Conservation (phyloP, 2,797 vertebrate species). For the Cryptoblepharus egeriae region DNA sequence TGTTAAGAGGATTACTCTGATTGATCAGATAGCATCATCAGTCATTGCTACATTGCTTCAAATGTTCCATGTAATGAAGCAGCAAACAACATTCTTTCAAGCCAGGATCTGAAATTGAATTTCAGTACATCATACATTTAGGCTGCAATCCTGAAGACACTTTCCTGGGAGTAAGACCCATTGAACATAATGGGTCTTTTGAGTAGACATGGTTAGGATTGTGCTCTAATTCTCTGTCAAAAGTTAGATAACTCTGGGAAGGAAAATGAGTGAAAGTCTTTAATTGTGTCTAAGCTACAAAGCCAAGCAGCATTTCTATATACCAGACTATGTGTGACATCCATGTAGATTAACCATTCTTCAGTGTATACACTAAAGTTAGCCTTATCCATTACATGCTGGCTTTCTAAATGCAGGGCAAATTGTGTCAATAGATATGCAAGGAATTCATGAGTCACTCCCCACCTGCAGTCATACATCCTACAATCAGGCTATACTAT, state of each 20-base stretch:
- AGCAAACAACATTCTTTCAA: conserved; percentile 14
- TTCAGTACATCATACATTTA: no score
- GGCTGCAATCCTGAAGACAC: no score
- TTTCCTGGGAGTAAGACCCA: no score
- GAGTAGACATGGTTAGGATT: no score
- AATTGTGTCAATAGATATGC: no score
- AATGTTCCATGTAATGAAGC: conserved; percentile 10
- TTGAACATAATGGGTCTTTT: no score
- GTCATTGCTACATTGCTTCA: neutral
- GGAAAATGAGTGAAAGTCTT: neutral
- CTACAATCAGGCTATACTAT: neutral
- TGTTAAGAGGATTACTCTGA: conserved; percentile 4
- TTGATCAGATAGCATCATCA: neutral
- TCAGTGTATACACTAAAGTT: neutral
- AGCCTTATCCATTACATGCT: neutral
- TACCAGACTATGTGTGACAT: neutral
- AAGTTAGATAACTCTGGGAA: neutral
- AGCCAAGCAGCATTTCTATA: neutral
- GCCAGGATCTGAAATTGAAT: neutral
- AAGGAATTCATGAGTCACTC: neutral
- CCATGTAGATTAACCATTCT: neutral
- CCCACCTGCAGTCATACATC: neutral
- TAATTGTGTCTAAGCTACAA: neutral
- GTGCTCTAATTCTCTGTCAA: neutral
- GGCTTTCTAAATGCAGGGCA: neutral